These are phyloP conservation scores for Trididemnum miniatum DNA, from an alignment of 23 tunicate species.

Conservation along the genomic window DNA sequence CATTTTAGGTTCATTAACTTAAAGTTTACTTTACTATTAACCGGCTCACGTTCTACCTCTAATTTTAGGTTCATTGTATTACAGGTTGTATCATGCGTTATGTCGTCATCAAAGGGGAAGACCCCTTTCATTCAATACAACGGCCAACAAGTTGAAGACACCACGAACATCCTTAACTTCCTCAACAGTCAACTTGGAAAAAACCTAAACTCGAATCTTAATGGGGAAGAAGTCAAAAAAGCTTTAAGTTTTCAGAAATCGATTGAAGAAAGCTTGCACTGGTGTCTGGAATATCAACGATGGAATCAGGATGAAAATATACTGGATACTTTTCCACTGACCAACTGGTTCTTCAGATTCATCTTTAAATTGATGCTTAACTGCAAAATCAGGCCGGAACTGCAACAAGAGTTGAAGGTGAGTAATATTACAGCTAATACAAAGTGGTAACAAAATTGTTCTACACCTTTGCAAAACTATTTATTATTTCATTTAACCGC, in stretches of 20 bases:
- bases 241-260: conserved; percentile 35
- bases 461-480: no score
- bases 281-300: conserved; percentile 44
- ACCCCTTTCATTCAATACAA: conserved; percentile 41
- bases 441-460: no score
- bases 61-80: not conserved
- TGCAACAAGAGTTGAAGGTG: not conserved
- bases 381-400: conserved; percentile 4
- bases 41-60: no score
- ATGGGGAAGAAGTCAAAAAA: conserved; percentile 29
- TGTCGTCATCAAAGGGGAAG: conserved; percentile 48
- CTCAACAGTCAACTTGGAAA: conserved; percentile 29
- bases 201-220: conserved; percentile 32
- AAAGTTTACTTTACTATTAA: no score
- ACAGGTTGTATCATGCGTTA: conserved; percentile 15
- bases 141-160: conserved; percentile 48
- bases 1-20: no score
- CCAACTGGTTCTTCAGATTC: conserved; percentile 20
- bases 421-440: no score
- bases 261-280: conserved; percentile 46
- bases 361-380: not conserved
- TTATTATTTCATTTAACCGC: no score
- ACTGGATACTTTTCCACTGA: not conserved
- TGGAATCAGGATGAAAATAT: conserved; percentile 43
- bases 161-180: conserved; percentile 30